Evolutionary conservation across 2,113 vertebrate genomes (phyloP).

Genomic region (Pycnonotus jocosus): DNA sequence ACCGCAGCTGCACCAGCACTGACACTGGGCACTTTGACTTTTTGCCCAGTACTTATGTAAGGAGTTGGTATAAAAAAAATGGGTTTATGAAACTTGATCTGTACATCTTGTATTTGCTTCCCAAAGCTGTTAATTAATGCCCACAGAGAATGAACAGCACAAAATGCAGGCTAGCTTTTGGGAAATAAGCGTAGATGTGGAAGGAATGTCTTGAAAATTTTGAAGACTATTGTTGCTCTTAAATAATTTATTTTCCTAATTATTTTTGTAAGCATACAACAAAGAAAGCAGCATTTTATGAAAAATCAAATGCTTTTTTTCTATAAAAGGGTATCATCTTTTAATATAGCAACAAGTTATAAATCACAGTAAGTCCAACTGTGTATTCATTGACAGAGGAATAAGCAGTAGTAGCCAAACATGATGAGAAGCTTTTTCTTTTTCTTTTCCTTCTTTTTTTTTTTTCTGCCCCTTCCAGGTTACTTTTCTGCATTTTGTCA

Average conservation of each 20-base stretch:
- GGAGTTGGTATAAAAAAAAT: neutral
- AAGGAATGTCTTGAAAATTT: neutral
- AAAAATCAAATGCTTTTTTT: neutral
- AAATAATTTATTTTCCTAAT: neutral
- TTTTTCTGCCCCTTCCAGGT: neutral
- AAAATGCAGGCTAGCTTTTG: neutral
- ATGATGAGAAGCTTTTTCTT: neutral
- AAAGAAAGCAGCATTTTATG: neutral
- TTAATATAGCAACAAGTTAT: neutral
- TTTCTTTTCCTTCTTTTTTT: no score
- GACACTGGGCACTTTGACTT: slow-evolving; percentile 28
- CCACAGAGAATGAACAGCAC: neutral
- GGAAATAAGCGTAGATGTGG: neutral
- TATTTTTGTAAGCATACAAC: neutral
- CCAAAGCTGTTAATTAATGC: neutral
- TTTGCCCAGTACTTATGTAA: slow-evolving; percentile 35
- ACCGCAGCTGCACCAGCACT: neutral
- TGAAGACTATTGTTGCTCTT: neutral
- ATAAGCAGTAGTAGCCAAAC: neutral
- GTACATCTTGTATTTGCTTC: slow-evolving; percentile 16
- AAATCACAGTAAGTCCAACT: neutral
- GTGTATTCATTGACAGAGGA: neutral
- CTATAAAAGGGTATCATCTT: rapidly evolving
- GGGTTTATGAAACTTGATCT: slow-evolving; percentile 8
- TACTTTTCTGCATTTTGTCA: neutral